These are phyloP conservation scores for Acanthurus leucopareius DNA, from an alignment of 2,797 vertebrate species.

Conservation along the genomic window DNA sequence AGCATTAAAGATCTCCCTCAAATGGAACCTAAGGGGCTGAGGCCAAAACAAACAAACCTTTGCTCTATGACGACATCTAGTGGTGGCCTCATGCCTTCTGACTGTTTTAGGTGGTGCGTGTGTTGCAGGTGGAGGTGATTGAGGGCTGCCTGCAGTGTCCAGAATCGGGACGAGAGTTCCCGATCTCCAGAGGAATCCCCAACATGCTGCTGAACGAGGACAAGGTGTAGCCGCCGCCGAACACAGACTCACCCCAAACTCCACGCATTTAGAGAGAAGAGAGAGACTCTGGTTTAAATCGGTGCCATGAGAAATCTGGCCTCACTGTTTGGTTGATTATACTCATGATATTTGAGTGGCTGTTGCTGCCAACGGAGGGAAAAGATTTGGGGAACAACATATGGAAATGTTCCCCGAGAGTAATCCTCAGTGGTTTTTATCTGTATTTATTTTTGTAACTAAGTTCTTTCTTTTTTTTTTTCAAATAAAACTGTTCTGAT, in stretches of 20 bases:
- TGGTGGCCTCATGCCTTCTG: neutral
- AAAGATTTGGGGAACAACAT: constrained; percentile 37
- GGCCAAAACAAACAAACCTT: constrained; percentile 5
- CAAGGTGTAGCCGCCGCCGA: constrained; percentile 79
- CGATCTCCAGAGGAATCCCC: constrained; percentile 92
- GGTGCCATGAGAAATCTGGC: constrained; percentile 32
- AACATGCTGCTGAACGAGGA: constrained; percentile 95
- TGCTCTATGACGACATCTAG: constrained; percentile 21
- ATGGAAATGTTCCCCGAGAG: constrained; percentile 57
- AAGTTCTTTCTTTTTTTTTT: constrained; percentile 40
- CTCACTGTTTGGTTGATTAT: constrained; percentile 43
- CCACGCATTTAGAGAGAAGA: constrained; percentile 5
- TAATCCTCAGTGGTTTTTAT: constrained; percentile 64
- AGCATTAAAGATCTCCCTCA: neutral
- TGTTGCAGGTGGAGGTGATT: constrained; percentile 90
- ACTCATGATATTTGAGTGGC: constrained; percentile 37
- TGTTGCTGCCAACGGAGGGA: constrained; percentile 8
- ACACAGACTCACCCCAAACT: constrained; percentile 10
- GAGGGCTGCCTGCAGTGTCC: constrained; percentile 93
- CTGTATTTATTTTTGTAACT: constrained; percentile 82
- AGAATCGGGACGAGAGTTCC: constrained; percentile 92
- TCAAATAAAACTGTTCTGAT: constrained; percentile 75
- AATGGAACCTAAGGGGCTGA: neutral
- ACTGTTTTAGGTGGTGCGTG: neutral
- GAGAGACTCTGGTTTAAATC: constrained; percentile 52